phyloP scores from a whole-genome alignment of 2,797 vertebrate species.

The Menidia menidia region DNA sequence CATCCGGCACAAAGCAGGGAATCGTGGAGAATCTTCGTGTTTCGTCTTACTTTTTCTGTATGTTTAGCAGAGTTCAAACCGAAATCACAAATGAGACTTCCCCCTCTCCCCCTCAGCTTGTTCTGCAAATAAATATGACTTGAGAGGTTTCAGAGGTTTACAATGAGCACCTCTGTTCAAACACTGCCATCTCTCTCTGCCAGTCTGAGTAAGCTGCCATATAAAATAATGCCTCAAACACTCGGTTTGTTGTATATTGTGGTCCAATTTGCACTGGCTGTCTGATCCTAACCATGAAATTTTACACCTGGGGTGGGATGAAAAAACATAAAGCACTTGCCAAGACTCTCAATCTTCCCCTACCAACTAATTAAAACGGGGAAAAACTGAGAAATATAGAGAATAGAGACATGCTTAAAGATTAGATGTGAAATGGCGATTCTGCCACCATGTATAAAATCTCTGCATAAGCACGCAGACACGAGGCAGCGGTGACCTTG shows the following conservation, averaged over 20 bases:
- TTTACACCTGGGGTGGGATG: constrained; percentile 23
- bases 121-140: too few relatives aligned
- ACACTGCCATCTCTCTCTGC: constrained; percentile 2
- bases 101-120: too few relatives aligned
- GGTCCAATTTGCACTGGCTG: constrained; percentile 31
- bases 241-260: constrained; percentile 35
- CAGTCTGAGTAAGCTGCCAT: constrained; percentile 8
- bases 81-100: too few relatives aligned
- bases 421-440: constrained; percentile 55
- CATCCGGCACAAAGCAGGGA: too few relatives aligned
- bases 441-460: constrained; percentile 39
- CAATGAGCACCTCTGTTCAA: too few relatives aligned
- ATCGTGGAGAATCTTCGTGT: too few relatives aligned
- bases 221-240: constrained; percentile 23
- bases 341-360: constrained; percentile 7
- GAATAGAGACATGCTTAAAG: constrained; percentile 22
- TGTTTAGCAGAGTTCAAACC: too few relatives aligned
- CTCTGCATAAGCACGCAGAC: constrained; percentile 37
- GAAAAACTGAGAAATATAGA: constrained; percentile 17
- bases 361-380: constrained; percentile 18
- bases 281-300: constrained; percentile 34
- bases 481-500: constrained; percentile 50
- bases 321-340: not conserved
- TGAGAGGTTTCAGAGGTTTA: too few relatives aligned
- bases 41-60: too few relatives aligned